Evolutionary conservation across 2,888 invertebrate species (phyloP).

Genomic region (Hydrotaea cyrtoneurina): DNA sequence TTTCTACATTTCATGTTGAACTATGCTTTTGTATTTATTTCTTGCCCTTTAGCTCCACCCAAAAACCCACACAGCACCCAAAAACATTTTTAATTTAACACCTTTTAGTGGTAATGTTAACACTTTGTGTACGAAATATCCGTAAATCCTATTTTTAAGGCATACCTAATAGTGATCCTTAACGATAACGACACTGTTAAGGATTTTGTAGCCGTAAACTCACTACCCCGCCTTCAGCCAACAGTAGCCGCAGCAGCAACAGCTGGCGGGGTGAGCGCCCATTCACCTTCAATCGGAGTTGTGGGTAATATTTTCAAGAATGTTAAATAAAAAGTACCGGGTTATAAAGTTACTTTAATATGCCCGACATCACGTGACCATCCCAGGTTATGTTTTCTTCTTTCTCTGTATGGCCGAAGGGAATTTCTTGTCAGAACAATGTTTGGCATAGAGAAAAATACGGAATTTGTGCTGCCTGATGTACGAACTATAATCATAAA

Average conservation of each 20-base stretch:
- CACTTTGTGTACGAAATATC: conserved; percentile 43
- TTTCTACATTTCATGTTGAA: background rate
- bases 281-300: background rate
- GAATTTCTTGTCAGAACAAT: conserved; percentile 30
- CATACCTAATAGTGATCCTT: conserved; percentile 22
- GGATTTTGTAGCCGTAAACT: conserved; percentile 11
- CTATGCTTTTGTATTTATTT: background rate
- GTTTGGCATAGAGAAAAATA: background rate
- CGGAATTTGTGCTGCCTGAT: background rate
- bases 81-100: conserved; percentile 42
- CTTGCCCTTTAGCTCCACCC: background rate
- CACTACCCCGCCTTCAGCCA: background rate
- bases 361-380: background rate
- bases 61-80: too few relatives aligned
- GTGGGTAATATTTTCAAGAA: background rate
- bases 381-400: too few relatives aligned
- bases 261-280: background rate
- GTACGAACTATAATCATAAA: conserved; percentile 41
- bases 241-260: background rate
- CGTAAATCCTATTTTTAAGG: conserved; percentile 32
- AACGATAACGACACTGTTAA: conserved; percentile 16
- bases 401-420: too few relatives aligned
- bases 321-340: background rate
- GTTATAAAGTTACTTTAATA: background rate
- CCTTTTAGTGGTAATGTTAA: conserved; percentile 39